phyloP scores from a whole-genome alignment of 2,113 vertebrate species.

The Agapornis roseicollis region DNA sequence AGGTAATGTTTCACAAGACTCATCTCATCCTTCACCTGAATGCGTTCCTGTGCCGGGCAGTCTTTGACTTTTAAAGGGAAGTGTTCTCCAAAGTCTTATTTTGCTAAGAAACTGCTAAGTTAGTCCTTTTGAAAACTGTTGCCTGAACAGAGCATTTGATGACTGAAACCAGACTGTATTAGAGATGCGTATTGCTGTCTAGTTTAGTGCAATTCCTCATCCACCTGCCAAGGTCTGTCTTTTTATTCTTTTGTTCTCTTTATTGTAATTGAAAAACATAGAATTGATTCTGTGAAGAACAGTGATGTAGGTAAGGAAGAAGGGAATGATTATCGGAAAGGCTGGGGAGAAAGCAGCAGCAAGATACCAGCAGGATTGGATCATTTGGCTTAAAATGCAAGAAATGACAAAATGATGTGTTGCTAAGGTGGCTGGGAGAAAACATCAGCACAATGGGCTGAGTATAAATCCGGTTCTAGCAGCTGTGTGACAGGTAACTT shows the following conservation, averaged over 20 bases:
- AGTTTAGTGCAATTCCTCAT: not conserved
- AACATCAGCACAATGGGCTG: not conserved
- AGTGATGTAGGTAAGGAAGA: not conserved
- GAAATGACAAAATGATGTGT: not conserved
- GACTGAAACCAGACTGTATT: not conserved
- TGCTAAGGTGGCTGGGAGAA: not conserved
- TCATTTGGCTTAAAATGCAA: not conserved
- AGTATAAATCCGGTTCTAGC: not conserved
- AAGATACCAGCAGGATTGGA: not conserved
- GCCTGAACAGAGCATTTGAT: not conserved
- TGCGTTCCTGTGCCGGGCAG: not conserved
- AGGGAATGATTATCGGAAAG: not conserved
- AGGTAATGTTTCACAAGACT: not conserved
- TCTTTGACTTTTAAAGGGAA: not conserved
- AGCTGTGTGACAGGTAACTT: not conserved
- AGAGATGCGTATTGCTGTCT: not conserved
- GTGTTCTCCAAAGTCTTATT: not conserved
- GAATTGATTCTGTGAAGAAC: not conserved
- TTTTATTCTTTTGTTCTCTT: not conserved
- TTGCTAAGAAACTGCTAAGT: not conserved
- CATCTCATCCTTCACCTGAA: not conserved
- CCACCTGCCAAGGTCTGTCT: not conserved
- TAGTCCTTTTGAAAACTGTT: not conserved
- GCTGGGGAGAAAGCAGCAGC: not conserved
- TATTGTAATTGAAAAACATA: not conserved